phyloP scores from a whole-genome alignment of 2,888 invertebrate genomes.

The Ptilodon capucinus region DNA sequence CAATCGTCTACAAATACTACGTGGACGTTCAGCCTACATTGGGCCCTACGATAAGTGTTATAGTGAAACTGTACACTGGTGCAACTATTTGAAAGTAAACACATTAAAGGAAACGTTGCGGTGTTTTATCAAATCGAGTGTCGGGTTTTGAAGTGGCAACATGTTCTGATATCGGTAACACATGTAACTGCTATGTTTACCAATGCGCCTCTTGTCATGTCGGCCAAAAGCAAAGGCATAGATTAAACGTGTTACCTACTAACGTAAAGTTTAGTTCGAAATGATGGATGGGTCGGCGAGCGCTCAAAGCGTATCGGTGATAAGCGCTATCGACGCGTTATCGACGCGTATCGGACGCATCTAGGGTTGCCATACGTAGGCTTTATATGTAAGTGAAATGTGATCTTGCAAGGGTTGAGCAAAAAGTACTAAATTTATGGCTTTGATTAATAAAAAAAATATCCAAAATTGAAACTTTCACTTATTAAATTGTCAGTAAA shows the following conservation, averaged over 20 bases:
- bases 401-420: not conserved
- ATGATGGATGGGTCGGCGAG: conserved; percentile 79
- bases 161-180: conserved; percentile 71
- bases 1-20: conserved; percentile 15
- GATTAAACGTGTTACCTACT: conserved; percentile 51
- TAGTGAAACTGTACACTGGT: conserved; percentile 34
- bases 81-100: conserved; percentile 48
- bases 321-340: conserved; percentile 63
- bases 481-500: no score
- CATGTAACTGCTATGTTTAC: conserved; percentile 74
- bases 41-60: conserved; percentile 41
- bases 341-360: conserved; percentile 54
- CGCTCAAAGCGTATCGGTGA: conserved; percentile 74
- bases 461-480: no score
- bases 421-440: no score
- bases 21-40: conserved; percentile 9
- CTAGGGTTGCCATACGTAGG: conserved; percentile 42
- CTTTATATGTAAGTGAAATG: not conserved
- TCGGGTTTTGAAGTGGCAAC: conserved; percentile 66
- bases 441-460: no score
- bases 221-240: conserved; percentile 73
- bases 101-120: conserved; percentile 66
- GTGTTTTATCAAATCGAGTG: conserved; percentile 63
- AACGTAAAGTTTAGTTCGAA: conserved; percentile 47
- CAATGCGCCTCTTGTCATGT: conserved; percentile 56